Percentiles rank a stretch among this genome's conserved stretches.
phyloP scores from a whole-genome alignment of 2,888 invertebrate genomes.

The Amiota mariae region DNA sequence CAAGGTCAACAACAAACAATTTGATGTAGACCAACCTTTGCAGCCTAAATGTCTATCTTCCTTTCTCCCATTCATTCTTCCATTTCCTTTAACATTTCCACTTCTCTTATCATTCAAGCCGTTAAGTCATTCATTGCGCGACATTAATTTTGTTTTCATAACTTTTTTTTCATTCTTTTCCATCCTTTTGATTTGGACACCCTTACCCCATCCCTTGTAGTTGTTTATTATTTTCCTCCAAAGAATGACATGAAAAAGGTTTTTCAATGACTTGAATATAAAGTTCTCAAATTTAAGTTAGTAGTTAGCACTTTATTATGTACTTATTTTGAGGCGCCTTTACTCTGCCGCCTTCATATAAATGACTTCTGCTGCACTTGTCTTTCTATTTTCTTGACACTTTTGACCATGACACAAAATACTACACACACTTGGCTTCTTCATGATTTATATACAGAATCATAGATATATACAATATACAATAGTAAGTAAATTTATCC shows the following conservation, averaged over 20 bases:
- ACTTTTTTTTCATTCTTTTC: slow-evolving; percentile 35
- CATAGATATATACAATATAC: no score
- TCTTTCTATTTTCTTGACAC: background rate
- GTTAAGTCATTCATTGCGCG: slow-evolving; percentile 43
- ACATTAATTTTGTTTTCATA: slow-evolving; percentile 65
- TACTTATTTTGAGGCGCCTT: no score
- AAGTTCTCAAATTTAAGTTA: no score
- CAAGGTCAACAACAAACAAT: slow-evolving; percentile 50
- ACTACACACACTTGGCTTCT: background rate
- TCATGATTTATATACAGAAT: background rate
- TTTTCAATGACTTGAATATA: background rate
- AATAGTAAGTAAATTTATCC: no score
- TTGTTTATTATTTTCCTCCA: background rate
- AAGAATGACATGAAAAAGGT: background rate
- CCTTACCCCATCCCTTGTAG: background rate
- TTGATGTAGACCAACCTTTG: no score
- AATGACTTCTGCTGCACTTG: background rate
- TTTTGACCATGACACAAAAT: slow-evolving; percentile 16
- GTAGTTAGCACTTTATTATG: no score
- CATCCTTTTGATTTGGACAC: background rate
- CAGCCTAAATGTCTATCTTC: no score
- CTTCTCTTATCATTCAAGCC: background rate
- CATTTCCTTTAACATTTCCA: no score
- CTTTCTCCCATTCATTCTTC: no score
- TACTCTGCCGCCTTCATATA: background rate